A percentile compares a stretch with the other conserved stretches of the same genome.
Evolutionary conservation across 2,113 vertebrate genomes (phyloP).

Genomic region (Riparia riparia): DNA sequence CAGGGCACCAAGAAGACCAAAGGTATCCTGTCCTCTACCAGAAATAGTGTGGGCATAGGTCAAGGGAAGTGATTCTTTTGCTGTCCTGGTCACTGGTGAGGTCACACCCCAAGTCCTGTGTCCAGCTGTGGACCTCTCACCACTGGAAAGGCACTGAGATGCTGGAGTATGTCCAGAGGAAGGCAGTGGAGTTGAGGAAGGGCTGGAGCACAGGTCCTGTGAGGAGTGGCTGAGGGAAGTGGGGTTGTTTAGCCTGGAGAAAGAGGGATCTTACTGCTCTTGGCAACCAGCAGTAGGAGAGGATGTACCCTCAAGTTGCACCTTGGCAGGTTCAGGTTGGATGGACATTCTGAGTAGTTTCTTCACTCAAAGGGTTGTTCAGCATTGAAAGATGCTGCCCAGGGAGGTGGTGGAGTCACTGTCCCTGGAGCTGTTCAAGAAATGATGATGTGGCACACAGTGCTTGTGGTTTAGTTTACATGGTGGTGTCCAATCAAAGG

Average conservation of each 20-base stretch:
- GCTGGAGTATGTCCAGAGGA: background rate
- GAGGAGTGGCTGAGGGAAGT: background rate
- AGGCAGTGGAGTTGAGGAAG: background rate
- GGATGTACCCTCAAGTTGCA: background rate
- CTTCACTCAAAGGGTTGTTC: background rate
- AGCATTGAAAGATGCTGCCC: background rate
- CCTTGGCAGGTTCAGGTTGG: background rate
- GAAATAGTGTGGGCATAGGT: background rate
- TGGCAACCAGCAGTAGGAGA: background rate
- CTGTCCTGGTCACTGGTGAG: background rate
- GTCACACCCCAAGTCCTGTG: background rate
- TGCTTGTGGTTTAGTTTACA: background rate
- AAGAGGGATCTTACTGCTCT: background rate
- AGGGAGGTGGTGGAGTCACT: background rate
- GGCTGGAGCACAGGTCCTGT: background rate
- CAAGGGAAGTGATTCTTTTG: background rate
- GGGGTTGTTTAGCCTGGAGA: background rate
- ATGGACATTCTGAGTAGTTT: background rate
- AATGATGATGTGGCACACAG: fast-evolving
- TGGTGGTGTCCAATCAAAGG: background rate
- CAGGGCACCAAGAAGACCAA: background rate
- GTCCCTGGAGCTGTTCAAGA: background rate
- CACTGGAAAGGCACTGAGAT: background rate
- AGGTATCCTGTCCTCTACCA: background rate
- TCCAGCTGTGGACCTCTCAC: background rate